phyloP scores from a whole-genome alignment of 2,888 invertebrate species.

The Synanthedon myopaeformis region DNA sequence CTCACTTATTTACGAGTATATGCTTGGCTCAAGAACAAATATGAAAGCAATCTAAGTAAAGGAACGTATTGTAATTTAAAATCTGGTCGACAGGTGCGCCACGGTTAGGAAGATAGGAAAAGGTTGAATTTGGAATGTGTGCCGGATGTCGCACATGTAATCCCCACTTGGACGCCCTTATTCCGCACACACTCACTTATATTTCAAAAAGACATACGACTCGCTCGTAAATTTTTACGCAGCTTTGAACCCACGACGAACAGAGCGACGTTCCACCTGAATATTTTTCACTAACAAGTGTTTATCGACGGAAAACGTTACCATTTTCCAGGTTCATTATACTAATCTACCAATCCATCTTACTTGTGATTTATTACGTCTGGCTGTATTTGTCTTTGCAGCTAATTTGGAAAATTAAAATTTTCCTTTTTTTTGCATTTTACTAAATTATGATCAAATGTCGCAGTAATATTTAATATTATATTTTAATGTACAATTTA shows the following conservation, averaged over 20 bases:
- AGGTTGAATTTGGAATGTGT: slow-evolving; percentile 14
- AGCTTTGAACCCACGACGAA: slow-evolving; percentile 33
- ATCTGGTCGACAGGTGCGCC: slow-evolving; percentile 5
- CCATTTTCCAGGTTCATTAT: too few relatives aligned
- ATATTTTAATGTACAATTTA: too few relatives aligned
- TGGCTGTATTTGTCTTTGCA: too few relatives aligned
- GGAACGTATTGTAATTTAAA: slow-evolving; percentile 14
- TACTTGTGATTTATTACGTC: too few relatives aligned
- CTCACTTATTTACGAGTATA: too few relatives aligned
- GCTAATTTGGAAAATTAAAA: too few relatives aligned
- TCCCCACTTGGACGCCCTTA: slow-evolving; percentile 11
- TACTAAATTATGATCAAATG: too few relatives aligned
- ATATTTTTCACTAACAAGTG: slow-evolving; percentile 20
- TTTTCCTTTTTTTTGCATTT: too few relatives aligned
- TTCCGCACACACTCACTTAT: slow-evolving; percentile 16
- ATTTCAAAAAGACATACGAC: slow-evolving; percentile 31
- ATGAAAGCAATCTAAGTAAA: too few relatives aligned
- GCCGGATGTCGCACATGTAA: slow-evolving; percentile 17
- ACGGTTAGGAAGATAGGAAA: slow-evolving; percentile 7
- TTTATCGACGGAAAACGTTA: neutral
- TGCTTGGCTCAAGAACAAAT: too few relatives aligned
- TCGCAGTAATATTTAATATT: too few relatives aligned
- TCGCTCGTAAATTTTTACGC: slow-evolving; percentile 46
- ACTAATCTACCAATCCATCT: too few relatives aligned
- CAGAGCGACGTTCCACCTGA: slow-evolving; percentile 14